Conservation (phyloP, 2,113 vertebrate species). For the Coryphaenoides rupestris region DNA sequence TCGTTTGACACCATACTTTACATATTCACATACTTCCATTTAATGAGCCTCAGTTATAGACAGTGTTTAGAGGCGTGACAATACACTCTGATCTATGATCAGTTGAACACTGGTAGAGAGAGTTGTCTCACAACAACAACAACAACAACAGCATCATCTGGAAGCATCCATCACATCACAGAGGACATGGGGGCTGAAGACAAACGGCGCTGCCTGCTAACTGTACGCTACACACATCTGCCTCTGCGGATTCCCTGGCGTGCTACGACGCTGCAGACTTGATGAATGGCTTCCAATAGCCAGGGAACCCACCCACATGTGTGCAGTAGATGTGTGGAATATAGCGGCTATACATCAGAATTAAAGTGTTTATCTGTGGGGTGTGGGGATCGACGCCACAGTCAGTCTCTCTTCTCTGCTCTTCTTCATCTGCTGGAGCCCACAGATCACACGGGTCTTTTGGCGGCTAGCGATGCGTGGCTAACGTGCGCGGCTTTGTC, state of each 20-base stretch:
- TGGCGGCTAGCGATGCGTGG: constrained; percentile 28
- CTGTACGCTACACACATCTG: background rate
- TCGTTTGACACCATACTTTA: no score
- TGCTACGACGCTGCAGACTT: background rate
- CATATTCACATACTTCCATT: no score
- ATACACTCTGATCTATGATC: no score
- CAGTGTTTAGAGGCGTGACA: no score
- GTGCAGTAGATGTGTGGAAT: background rate
- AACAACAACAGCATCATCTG: no score
- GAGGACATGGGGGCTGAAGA: no score
- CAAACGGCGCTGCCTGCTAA: no score
- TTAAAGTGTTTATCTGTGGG: background rate
- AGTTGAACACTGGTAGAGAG: no score
- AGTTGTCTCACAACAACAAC: no score
- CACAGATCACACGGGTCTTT: constrained; percentile 38
- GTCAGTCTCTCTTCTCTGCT: constrained; percentile 8
- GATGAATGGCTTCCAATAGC: background rate
- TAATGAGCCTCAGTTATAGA: no score
- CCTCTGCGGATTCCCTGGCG: background rate
- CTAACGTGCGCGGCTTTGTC: constrained; percentile 51
- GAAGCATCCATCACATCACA: no score
- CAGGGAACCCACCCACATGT: background rate
- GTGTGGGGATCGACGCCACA: background rate
- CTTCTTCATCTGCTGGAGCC: constrained; percentile 31
- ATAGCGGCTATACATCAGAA: background rate